Base-by-base conservation (phyloP, 2,888 invertebrate genomes). In the Meiosimyza platycephala region DNA sequence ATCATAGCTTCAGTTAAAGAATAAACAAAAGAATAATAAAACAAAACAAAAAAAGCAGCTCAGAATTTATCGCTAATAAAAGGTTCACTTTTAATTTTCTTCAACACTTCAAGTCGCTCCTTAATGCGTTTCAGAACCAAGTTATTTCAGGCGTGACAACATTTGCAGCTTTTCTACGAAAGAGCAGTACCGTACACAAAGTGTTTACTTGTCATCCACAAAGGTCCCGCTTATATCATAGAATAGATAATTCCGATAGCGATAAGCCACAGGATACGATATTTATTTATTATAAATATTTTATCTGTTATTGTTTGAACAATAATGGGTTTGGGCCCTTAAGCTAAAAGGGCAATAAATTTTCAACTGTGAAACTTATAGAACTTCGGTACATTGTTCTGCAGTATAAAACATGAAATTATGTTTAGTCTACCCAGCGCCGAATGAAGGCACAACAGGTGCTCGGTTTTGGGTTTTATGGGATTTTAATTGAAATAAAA, bases 401-500 rank as follows among this genome's bases (percentile, higher is more conserved):
- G 33, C 51, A 51, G 50, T 40, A 9, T 40, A 9, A 9, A 40
- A 50, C 60, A 33, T 3, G 22, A 16, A 51, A 51, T 22, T 64
- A 50, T 48, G 64, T 40, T 9, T 40, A 40, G 18, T 22, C 28
- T 48, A n/a, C 2, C 3, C 52, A 52, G 40, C 54, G 40, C 66
- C 57, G 28, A 16, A 67, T 69, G 70, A 72, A 76, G 74, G 77
- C 76, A 72, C 76, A 74, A 77, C 75, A 77, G 77, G 77, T 77
- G 74, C 76, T 75, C 72, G 40, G 40, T 11, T 47, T 15, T 12
- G 13, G 22, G 15, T 15, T 57, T 68, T 68, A 68, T 68, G 57
- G 48, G 15, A 13, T 59, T 50, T 68, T 68, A 68, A 68, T 66
- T 66, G 66, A 66, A 66, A 40, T 28, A 40, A 66, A 47, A 52